A percentile compares a stretch with the other conserved stretches of the same genome.
These are phyloP conservation scores for Ptilodon capucinus DNA, from an alignment of 2,888 invertebrate genomes.

Conservation along the genomic window DNA sequence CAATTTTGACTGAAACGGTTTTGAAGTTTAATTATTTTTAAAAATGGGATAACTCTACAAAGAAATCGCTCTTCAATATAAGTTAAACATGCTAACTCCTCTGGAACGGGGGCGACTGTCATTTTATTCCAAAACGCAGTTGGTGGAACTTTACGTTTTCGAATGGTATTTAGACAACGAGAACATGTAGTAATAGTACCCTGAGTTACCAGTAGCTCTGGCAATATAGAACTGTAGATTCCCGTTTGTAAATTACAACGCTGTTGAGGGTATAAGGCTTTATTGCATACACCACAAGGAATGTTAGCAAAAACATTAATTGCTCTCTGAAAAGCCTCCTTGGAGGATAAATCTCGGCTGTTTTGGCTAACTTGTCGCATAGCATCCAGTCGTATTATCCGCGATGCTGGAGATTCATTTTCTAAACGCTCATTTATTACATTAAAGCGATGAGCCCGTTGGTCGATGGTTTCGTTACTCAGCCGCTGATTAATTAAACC, in stretches of 20 bases:
- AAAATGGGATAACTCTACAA: background rate
- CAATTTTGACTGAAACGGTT: background rate
- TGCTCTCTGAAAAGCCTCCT: background rate
- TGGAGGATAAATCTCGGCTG: too few species aligned
- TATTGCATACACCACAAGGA: background rate
- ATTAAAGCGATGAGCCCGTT: background rate
- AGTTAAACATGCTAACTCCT: background rate
- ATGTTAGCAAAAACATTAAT: slow-evolving; percentile 1
- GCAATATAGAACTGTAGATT: background rate
- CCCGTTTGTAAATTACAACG: background rate
- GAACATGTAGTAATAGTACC: background rate
- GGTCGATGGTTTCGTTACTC: background rate
- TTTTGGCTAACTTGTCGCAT: too few species aligned
- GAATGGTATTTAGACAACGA: background rate
- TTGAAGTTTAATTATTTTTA: background rate
- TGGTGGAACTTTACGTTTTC: background rate
- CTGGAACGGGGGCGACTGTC: background rate
- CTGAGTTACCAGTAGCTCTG: background rate
- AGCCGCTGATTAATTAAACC: background rate
- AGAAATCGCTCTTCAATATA: background rate
- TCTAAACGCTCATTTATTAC: background rate
- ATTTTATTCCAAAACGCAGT: background rate
- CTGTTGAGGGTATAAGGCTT: background rate
- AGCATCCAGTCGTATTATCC: background rate
- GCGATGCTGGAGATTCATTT: background rate